These are phyloP conservation scores for Psylliodes chrysocephalus DNA, from an alignment of 2,888 invertebrate species.

Conservation along the genomic window DNA sequence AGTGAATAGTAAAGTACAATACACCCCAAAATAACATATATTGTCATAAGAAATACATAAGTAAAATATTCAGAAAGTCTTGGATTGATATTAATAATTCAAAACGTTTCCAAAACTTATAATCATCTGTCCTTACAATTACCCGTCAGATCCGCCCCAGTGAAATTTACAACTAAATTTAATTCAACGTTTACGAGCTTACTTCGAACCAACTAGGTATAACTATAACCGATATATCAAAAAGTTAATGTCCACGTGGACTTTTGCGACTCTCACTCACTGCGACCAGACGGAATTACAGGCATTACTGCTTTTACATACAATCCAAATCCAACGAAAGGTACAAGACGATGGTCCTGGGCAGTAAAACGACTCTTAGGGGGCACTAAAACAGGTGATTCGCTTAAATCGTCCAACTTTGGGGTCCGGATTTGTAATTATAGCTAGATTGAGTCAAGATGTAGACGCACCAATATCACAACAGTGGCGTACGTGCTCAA, in stretches of 20 bases:
- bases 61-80: no score
- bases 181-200: slow-evolving; percentile 9
- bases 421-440: slow-evolving; percentile 54
- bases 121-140: neutral
- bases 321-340: slow-evolving; percentile 33
- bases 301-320: slow-evolving; percentile 15
- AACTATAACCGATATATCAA: slow-evolving; percentile 16
- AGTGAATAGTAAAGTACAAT: no score
- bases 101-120: no score
- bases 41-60: no score
- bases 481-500: neutral
- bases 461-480: neutral
- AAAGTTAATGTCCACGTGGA: slow-evolving; percentile 13
- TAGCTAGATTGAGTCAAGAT: slow-evolving; percentile 41
- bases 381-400: slow-evolving; percentile 60
- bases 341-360: slow-evolving; percentile 33
- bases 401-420: slow-evolving; percentile 54
- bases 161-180: slow-evolving; percentile 10
- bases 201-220: neutral
- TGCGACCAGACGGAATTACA: neutral
- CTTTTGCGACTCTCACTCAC: slow-evolving; percentile 14
- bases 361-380: slow-evolving; percentile 53
- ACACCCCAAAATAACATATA: no score
- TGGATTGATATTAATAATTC: no score
- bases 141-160: neutral